Percentiles rank a stretch among this genome's conserved stretches.
phyloP scores from a whole-genome alignment of 2,113 vertebrate genomes.

The Neodontobutis hainanensis region DNA sequence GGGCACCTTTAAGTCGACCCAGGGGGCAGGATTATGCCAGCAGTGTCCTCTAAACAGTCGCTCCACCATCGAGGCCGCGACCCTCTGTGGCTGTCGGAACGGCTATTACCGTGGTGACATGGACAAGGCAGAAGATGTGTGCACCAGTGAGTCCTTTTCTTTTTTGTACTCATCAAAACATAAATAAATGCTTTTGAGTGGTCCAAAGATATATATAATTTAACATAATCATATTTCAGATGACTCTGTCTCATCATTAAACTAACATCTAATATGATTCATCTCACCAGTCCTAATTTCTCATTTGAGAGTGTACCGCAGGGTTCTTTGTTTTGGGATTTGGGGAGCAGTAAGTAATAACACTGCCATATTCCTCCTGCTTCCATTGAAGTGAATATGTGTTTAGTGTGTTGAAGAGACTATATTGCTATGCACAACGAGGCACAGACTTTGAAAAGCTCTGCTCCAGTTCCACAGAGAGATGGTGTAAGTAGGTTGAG shows the following conservation, averaged over 20 bases:
- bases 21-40: constrained; percentile 85
- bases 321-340: constrained; percentile 54
- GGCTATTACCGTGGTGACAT: constrained; percentile 94
- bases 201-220: not conserved
- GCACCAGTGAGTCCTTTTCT: constrained; percentile 90
- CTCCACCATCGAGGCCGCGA: constrained; percentile 88
- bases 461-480: constrained; percentile 61
- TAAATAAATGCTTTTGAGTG: not conserved
- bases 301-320: constrained; percentile 30
- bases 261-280: constrained; percentile 48
- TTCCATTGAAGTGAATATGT: constrained; percentile 55
- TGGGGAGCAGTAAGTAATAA: constrained; percentile 67
- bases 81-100: constrained; percentile 89
- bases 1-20: constrained; percentile 94
- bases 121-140: constrained; percentile 87
- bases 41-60: constrained; percentile 94
- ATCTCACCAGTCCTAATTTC: constrained; percentile 38
- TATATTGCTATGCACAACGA: constrained; percentile 58
- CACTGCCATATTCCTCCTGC: constrained; percentile 56
- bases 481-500: constrained; percentile 73
- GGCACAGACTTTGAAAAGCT: constrained; percentile 52
- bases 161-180: not conserved
- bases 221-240: constrained; percentile 14
- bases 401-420: constrained; percentile 63
- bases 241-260: constrained; percentile 43